Percentiles rank a stretch among this genome's conserved stretches.
Evolutionary conservation across 2,888 invertebrate genomes (phyloP).

Genomic region (Entomobrya multifasciata): DNA sequence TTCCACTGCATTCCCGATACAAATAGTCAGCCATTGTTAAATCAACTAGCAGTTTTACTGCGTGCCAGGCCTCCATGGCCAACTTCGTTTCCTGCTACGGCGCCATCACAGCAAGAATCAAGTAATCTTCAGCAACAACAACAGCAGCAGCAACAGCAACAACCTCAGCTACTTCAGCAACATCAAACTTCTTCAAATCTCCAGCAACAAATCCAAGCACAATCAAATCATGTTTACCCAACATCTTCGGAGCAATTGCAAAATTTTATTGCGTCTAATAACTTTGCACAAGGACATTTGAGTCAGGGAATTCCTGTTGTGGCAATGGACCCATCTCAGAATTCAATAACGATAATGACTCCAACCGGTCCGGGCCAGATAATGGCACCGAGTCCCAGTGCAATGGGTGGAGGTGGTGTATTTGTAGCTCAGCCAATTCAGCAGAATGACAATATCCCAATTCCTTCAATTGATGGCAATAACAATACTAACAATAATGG

Average conservation of each 20-base stretch:
- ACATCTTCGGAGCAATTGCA: constrained; percentile 61
- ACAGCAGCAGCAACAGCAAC: constrained; percentile 19
- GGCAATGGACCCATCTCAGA: constrained; percentile 64
- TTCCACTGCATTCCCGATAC: constrained; percentile 44
- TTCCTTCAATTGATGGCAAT: constrained; percentile 26
- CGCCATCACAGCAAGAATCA: constrained; percentile 19
- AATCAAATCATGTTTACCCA: constrained; percentile 58
- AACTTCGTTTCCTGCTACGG: constrained; percentile 74
- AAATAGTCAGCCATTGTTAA: constrained; percentile 76
- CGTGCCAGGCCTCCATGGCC: constrained; percentile 78
- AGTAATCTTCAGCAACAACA: constrained; percentile 45
- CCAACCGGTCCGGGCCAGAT: constrained; percentile 62
- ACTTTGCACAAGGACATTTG: constrained; percentile 39
- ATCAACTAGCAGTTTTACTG: constrained; percentile 78
- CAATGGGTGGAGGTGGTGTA: constrained; percentile 45
- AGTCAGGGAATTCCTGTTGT: constrained; percentile 68
- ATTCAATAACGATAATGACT: constrained; percentile 67
- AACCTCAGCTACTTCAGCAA: constrained; percentile 8
- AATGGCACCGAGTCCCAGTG: constrained; percentile 27
- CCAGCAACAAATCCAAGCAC: constrained; percentile 20
- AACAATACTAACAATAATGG: neutral
- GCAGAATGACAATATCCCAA: constrained; percentile 16
- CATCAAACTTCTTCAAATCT: neutral
- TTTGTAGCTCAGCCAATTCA: constrained; percentile 62
- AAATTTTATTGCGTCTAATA: constrained; percentile 43